Conservation (phyloP, 35 echinoderm and acorn worm genomes). For the Nesometra sesokonis region DNA sequence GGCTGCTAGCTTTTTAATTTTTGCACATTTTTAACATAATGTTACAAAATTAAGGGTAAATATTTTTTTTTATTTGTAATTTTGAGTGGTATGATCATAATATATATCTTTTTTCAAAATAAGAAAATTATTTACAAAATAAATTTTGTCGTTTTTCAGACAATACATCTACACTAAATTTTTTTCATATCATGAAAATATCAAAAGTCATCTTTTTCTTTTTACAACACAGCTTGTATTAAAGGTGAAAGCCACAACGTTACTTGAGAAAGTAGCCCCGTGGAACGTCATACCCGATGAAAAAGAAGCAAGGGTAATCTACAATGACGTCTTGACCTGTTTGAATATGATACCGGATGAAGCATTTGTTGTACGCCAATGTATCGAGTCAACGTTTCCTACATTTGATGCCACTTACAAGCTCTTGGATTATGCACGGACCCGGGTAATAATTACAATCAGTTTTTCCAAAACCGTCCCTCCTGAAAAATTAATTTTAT, state of each 20-base stretch:
- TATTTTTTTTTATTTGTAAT: too few relatives aligned
- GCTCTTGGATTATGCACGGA: not conserved
- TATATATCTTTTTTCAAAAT: too few relatives aligned
- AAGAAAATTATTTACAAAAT: too few relatives aligned
- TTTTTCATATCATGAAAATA: not conserved
- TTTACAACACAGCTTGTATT: slow-evolving; percentile 46
- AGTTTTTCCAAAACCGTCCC: too few relatives aligned
- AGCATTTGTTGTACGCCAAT: not conserved
- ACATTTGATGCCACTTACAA: not conserved
- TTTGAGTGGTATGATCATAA: too few relatives aligned
- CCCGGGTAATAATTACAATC: not conserved
- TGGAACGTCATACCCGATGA: slow-evolving; percentile 9
- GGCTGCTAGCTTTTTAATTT: too few relatives aligned
- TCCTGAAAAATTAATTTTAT: too few relatives aligned
- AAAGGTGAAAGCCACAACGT: slow-evolving; percentile 37
- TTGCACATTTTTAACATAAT: too few relatives aligned
- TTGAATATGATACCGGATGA: not conserved
- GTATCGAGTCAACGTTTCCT: not conserved
- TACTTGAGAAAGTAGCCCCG: slow-evolving; percentile 49
- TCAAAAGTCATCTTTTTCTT: not conserved
- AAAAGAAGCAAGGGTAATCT: not conserved
- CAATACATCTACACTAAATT: not conserved
- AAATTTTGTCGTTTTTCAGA: too few relatives aligned
- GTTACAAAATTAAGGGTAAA: too few relatives aligned
- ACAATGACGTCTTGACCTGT: not conserved